These are phyloP conservation scores for Eurytoma californica DNA, from an alignment of 2,888 invertebrate species.

Conservation along the genomic window DNA sequence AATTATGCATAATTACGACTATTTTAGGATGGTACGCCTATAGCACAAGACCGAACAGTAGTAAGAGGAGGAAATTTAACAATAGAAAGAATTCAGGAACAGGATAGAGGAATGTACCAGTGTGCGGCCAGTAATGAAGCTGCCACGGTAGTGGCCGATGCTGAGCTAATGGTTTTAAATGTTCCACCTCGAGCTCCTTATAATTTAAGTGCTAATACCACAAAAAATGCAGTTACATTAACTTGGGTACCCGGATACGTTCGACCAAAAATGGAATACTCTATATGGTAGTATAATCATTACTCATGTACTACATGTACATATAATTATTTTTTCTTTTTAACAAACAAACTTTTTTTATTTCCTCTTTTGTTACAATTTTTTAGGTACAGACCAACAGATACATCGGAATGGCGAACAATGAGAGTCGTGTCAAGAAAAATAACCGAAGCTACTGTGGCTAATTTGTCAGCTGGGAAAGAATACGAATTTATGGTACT, in stretches of 20 bases:
- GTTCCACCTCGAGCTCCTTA: conserved; percentile 93
- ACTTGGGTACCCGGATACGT: conserved; percentile 90
- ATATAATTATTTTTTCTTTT: not conserved
- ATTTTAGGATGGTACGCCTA: conserved; percentile 81
- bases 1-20: not conserved
- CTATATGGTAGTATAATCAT: conserved; percentile 81
- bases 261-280: conserved; percentile 86
- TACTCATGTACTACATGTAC: not conserved
- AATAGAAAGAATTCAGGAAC: conserved; percentile 86
- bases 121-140: conserved; percentile 92
- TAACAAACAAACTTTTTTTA: too few species aligned
- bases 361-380: not conserved
- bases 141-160: conserved; percentile 87
- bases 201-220: conserved; percentile 87
- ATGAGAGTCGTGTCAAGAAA: conserved; percentile 84
- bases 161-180: conserved; percentile 89
- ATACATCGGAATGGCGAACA: conserved; percentile 89
- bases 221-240: conserved; percentile 83
- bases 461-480: conserved; percentile 84
- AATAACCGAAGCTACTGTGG: conserved; percentile 86
- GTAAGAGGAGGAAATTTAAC: conserved; percentile 88
- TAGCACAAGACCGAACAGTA: conserved; percentile 82
- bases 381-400: conserved; percentile 82
- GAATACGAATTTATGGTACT: conserved; percentile 94
- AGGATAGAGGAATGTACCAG: conserved; percentile 91